Base-by-base conservation (phyloP, 2,113 vertebrate genomes). In the Nothocercus julius region DNA sequence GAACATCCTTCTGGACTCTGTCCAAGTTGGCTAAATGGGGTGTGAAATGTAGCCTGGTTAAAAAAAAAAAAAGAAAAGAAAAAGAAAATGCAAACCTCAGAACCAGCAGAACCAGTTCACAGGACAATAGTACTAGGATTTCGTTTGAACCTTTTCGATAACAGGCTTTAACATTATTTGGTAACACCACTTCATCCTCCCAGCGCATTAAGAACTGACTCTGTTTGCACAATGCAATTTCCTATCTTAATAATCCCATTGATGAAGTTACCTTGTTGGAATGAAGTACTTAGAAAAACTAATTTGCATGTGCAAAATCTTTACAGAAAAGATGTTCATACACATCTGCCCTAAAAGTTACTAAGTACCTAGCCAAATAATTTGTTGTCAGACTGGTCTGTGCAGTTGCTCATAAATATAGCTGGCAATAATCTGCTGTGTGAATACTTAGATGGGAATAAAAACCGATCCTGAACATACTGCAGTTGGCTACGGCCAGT, bases 1-100 rank as follows among this genome's bases (percentile, higher is more conserved):
- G 98, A 98, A 68, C 98, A 99, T 7, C 98, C 98, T 95, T 99
- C 99, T 4, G 98, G 98, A 91, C 95, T 98, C 88, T 98, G 98
- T 27, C 98, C 98, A 27, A 99, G 97, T 11, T 97, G 95, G 83
- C 92, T 98, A 90, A 99, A 99, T 0, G 98, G 99, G 19, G 95
- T 97, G 32, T 99, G 98, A 96, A 99, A 99, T 0, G 98, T 99
- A 30, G 98, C 99, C 99, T 99, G 36, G 27, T 18, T 49, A 11
- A 36, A 36, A 36, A 36, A 19, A 45, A 45, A 45, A 12, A 45
- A 66, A 44, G n/a, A 30, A 24, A 22, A n/a, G 5, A 36, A 16
- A 7, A 61, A 86, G 86, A 21, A 11, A 78, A 76, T 73, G 11
- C 17, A 94, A 89, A 77, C 12, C 6, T 90, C 72, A 70, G 27